Base-by-base conservation (phyloP, 2,888 invertebrate genomes). In the Heliconius ethilla region DNA sequence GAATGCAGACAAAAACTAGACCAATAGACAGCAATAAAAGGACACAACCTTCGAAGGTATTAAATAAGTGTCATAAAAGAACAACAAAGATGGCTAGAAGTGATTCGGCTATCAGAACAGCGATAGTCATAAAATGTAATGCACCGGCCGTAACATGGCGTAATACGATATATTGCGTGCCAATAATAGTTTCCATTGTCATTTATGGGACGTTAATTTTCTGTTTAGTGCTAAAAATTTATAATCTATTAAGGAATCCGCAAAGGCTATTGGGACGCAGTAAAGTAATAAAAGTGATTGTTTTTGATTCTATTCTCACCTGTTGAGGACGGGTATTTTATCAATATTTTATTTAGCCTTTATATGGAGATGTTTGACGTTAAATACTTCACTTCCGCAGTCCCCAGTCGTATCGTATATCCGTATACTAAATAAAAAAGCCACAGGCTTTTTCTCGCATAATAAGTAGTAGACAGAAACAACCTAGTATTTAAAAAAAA, bases 141-240 rank as follows among this genome's bases (percentile, higher is more conserved):
- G 88, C 87, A 86, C 82, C 77, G 83, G 81, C 85, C 83, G 87
- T 87, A 87, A 91, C 89, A 87, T 85, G 87, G 83, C 82, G 90
- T 89, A 87, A 90, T 87, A 85, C 87, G 88, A 90, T 89, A 89
- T 83, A 86, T 87, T 89, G 87, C 85, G 88, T 86, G 85, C 82
- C 87, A 84, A 83, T 83, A 81, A 80, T 33, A 66, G 77, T 77
- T 85, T 83, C 78, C 82, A 72, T 83, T 87, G 84, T 81, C 51
- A 0, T 7, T 27, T 55, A 69, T 65, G 13, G 27, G 2, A 66
- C 72, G 76, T 25, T 76, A 72, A 72, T 72, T 59, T 59, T 72
- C 7, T 59, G 33, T 33, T 72, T 37, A n/a, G 33, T 72, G 33
- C 33, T 33, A 25, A n/a, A 72, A 27, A 33, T 72, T 33, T 33